These are phyloP conservation scores for Caenorhabditis sp. DNA, from an alignment of 2,888 invertebrate genomes.

Conservation along the genomic window DNA sequence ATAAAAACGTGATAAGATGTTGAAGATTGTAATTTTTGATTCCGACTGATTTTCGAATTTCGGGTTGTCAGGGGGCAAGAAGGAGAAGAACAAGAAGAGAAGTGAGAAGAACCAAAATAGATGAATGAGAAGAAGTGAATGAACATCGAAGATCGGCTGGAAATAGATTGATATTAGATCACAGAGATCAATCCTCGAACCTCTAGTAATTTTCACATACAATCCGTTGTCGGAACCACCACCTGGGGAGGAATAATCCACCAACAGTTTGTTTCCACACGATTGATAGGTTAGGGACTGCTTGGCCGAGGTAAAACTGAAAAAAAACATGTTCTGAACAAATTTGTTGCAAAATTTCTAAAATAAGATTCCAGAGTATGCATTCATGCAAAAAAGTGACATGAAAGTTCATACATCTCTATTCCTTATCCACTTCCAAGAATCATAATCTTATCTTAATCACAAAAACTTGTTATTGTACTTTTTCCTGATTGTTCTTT, in stretches of 20 bases:
- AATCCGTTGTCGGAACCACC: constrained; percentile 28
- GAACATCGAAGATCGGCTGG: constrained; percentile 54
- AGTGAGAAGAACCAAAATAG: constrained; percentile 21
- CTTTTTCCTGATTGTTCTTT: constrained; percentile 2
- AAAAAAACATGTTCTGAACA: background rate
- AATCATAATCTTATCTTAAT: no score
- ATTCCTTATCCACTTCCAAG: background rate
- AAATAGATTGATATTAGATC: constrained; percentile 2
- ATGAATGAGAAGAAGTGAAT: constrained; percentile 4
- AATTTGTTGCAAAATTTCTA: no score
- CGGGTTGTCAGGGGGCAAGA: constrained; percentile 3
- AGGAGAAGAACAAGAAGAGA: constrained; percentile 2
- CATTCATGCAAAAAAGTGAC: background rate
- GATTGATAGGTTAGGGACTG: constrained; percentile 8
- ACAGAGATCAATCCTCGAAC: constrained; percentile 23
- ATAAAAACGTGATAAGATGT: constrained; percentile 19
- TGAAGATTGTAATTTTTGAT: constrained; percentile 28
- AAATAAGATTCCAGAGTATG: no score
- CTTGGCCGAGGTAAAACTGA: constrained; percentile 10
- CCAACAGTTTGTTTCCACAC: constrained; percentile 37
- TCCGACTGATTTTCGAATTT: constrained; percentile 10
- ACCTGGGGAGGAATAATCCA: constrained; percentile 38
- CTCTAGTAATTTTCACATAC: constrained; percentile 39
- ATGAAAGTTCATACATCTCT: constrained; percentile 5
- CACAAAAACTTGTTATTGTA: constrained; percentile 1